Evolutionary conservation across 1,140 invertebrate species (phyloP).

Genomic region (Drosophila malerkotliana): DNA sequence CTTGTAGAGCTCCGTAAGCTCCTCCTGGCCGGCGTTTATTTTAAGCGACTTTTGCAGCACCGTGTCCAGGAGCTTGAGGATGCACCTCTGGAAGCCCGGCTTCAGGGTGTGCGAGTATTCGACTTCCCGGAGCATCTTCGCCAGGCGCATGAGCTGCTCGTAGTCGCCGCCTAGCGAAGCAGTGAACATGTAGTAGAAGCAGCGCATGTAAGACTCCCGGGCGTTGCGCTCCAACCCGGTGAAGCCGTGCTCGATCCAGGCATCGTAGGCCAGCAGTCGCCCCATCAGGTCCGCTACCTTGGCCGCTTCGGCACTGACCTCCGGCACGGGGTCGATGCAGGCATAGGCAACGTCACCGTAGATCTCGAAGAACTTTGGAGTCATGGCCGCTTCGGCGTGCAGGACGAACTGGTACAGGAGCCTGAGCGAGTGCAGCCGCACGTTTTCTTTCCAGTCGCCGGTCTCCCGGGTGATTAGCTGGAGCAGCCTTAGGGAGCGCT

Average conservation of each 20-base stretch:
- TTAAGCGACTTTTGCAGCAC: slow-evolving; percentile 53
- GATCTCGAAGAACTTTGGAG: slow-evolving; percentile 85
- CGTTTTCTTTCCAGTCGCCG: slow-evolving; percentile 89
- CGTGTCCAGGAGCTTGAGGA: slow-evolving; percentile 60
- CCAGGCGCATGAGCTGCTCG: slow-evolving; percentile 76
- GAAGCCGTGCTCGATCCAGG: slow-evolving; percentile 75
- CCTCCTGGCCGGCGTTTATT: slow-evolving; percentile 30
- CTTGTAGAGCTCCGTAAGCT: slow-evolving; percentile 48
- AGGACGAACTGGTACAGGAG: slow-evolving; percentile 88
- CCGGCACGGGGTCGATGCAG: slow-evolving; percentile 70
- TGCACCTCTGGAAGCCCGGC: slow-evolving; percentile 53
- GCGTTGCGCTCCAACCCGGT: slow-evolving; percentile 67
- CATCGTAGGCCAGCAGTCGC: slow-evolving; percentile 59
- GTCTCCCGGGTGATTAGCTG: slow-evolving; percentile 88
- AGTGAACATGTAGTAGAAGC: slow-evolving; percentile 86
- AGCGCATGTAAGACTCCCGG: slow-evolving; percentile 68
- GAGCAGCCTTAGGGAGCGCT: slow-evolving; percentile 88
- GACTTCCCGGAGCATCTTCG: slow-evolving; percentile 67
- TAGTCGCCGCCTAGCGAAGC: slow-evolving; percentile 87
- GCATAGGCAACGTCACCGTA: slow-evolving; percentile 84
- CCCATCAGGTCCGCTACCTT: slow-evolving; percentile 79
- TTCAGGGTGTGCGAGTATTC: slow-evolving; percentile 83
- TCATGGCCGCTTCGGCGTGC: slow-evolving; percentile 89
- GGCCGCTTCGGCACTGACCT: slow-evolving; percentile 57
- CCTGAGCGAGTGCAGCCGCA: slow-evolving; percentile 89